Percentiles rank a stretch among this genome's conserved stretches.
These are phyloP conservation scores for Zaprionus africanus DNA, from an alignment of 1,140 invertebrate species.

Conservation along the genomic window DNA sequence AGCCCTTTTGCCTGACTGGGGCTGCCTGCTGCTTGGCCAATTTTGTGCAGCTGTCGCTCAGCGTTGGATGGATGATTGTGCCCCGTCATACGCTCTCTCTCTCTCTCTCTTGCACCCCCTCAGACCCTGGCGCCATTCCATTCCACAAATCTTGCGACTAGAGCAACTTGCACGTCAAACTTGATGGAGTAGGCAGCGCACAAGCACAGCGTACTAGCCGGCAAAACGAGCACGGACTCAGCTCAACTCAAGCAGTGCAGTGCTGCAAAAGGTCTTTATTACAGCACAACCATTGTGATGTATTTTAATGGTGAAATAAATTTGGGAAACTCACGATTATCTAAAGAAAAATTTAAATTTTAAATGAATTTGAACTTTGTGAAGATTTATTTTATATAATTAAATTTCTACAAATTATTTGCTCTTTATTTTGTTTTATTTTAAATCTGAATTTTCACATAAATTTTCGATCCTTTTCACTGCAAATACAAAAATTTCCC, in stretches of 20 bases:
- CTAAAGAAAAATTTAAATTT: neutral
- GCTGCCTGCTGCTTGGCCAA: conserved; percentile 41
- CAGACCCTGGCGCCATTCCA: conserved; percentile 22
- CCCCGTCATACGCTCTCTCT: neutral
- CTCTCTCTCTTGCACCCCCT: neutral
- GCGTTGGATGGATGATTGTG: conserved; percentile 64
- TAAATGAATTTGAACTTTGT: neutral
- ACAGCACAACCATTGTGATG: neutral
- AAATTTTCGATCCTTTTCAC: too few species aligned
- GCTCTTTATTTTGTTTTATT: too few species aligned
- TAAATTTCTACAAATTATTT: too few species aligned
- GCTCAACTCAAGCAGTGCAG: neutral
- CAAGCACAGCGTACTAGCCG: neutral
- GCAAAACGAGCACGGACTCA: neutral
- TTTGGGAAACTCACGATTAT: neutral
- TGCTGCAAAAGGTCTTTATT: neutral
- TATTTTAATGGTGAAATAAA: neutral
- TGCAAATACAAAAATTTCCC: too few species aligned
- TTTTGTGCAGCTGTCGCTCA: conserved; percentile 74
- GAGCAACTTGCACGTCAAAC: conserved; percentile 44
- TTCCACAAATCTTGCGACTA: conserved; percentile 27
- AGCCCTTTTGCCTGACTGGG: too few species aligned
- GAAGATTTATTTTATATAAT: too few species aligned
- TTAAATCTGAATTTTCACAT: too few species aligned
- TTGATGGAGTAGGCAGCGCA: conserved; percentile 63